A percentile compares a stretch with the other conserved stretches of the same genome.
phyloP scores from a whole-genome alignment of 1,140 invertebrate genomes.

The Chironomus tepperi region DNA sequence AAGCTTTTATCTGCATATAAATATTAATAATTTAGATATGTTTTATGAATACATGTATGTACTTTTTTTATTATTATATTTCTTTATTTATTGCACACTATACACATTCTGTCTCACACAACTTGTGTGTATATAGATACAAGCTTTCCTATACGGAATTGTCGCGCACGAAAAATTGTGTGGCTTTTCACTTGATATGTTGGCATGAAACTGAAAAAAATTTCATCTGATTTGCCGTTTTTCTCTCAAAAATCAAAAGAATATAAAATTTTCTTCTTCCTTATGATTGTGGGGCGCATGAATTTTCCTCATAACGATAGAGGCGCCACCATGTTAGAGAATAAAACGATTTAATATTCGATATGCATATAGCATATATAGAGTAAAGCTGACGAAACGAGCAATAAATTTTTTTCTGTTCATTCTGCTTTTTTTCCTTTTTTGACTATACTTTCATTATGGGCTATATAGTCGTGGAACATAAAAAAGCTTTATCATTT shows the following conservation, averaged over 20 bases:
- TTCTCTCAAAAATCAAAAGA: slow-evolving; percentile 4
- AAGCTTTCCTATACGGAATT: not conserved
- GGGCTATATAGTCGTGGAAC: not conserved
- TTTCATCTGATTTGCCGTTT: slow-evolving; percentile 17
- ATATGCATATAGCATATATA: too few species aligned
- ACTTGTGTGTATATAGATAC: too few species aligned
- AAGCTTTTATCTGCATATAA: slow-evolving; percentile 4
- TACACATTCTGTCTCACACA: not conserved
- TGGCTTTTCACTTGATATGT: slow-evolving; percentile 3
- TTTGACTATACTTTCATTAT: not conserved
- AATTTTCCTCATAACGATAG: not conserved
- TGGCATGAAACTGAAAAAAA: not conserved
- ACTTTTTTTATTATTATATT: slow-evolving; percentile 8
- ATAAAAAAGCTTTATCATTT: slow-evolving; percentile 23
- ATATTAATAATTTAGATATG: slow-evolving; percentile 4
- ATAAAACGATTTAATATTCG: not conserved
- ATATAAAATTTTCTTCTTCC: not conserved
- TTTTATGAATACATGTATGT: not conserved
- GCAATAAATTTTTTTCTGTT: not conserved
- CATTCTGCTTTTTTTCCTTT: not conserved
- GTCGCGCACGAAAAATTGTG: not conserved
- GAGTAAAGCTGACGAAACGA: not conserved
- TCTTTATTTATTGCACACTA: slow-evolving; percentile 4
- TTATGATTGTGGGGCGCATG: not conserved
- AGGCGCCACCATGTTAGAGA: not conserved